Evolutionary conservation across 1,140 invertebrate species (phyloP), one percentile per base, ranked within the genome.

Genomic region (Scylla paramamosain): DNA sequence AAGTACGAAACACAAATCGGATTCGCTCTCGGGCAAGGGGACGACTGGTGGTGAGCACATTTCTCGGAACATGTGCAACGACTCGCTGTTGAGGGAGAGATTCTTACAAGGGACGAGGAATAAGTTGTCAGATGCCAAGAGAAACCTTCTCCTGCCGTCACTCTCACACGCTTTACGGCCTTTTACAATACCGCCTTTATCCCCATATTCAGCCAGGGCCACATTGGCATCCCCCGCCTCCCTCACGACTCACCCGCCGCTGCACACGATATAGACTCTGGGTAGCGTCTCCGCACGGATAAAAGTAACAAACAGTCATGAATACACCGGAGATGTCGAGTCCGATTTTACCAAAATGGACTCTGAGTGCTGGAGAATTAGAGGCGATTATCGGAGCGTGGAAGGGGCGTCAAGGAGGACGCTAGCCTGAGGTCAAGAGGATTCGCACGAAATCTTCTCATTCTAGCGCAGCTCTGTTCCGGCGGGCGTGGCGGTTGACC

Each of bases 391-490:
- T 95, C 67, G n/a, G 91, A 20, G 29, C 16, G 94, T 88, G 45
- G 8, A 25, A 25, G 48, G 83, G 48, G 29, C 84, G 52, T 25
- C 52, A 92, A 28, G 90, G 94, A 92, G 89, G 94, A 86, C 94
- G 52, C 84, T 86, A 89, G 94, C 94, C 94, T 29, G 83, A 31
- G 94, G 94, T 92, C 94, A 95, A 93, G 91, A 77, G 94, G 91
- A 95, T 88, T 95, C 91, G 94, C 94, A 95, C 94, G 94, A 95
- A 93, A 95, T 95, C 94, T 95, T 95, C 94, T 95, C 94, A 95
- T 95, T 95, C 91, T 95, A 84, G 94, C 31, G 39, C 45, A 46
- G 91, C 45, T 45, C 83, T 95, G 94, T 95, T 95, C 94, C 94
- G 91, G 93, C 88, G 88, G 93, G 83, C 32, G 93, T 48, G 87